A percentile compares a stretch with the other conserved stretches of the same genome.
Conservation (phyloP, 2,797 vertebrate species). For the Muraenolepis orangiensis region DNA sequence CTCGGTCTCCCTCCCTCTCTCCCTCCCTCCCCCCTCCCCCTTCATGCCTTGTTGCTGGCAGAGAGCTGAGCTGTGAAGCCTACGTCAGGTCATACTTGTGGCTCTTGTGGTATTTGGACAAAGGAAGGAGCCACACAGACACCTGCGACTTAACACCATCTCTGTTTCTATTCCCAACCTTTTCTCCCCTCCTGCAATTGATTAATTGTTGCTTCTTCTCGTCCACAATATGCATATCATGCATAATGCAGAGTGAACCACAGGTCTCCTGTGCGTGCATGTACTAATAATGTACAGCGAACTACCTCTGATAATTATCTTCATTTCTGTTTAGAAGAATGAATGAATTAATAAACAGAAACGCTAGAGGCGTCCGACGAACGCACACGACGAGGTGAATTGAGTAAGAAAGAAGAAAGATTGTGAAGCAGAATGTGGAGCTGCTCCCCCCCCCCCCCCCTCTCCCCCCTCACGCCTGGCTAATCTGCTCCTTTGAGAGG, state of each 20-base stretch:
- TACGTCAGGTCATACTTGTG: conserved; percentile 39
- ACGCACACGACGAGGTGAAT: neutral
- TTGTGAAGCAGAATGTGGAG: neutral
- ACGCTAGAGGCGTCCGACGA: neutral
- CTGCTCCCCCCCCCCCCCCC: neutral
- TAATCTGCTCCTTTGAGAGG: conserved; percentile 69
- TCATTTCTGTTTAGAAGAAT: neutral
- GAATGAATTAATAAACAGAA: neutral
- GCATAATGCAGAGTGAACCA: conserved; percentile 26
- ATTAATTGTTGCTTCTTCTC: conserved; percentile 4
- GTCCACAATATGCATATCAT: neutral
- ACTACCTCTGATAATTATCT: conserved; percentile 12
- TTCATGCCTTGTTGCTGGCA: conserved; percentile 32
- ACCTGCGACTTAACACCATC: neutral
- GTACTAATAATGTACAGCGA: conserved; percentile 8
- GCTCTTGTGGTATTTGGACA: conserved; percentile 36
- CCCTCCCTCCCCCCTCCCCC: conserved; percentile 33
- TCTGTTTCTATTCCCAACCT: conserved; percentile 25
- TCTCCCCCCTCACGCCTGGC: conserved; percentile 15
- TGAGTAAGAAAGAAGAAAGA: neutral
- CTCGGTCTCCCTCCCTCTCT: conserved; percentile 17
- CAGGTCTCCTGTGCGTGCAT: conserved; percentile 10
- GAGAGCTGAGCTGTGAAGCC: conserved; percentile 11
- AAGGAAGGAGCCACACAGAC: conserved; percentile 27
- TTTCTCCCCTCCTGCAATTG: conserved; percentile 25